Conservation (phyloP, 2,113 vertebrate species). For the Periophthalmodon schlosseri region DNA sequence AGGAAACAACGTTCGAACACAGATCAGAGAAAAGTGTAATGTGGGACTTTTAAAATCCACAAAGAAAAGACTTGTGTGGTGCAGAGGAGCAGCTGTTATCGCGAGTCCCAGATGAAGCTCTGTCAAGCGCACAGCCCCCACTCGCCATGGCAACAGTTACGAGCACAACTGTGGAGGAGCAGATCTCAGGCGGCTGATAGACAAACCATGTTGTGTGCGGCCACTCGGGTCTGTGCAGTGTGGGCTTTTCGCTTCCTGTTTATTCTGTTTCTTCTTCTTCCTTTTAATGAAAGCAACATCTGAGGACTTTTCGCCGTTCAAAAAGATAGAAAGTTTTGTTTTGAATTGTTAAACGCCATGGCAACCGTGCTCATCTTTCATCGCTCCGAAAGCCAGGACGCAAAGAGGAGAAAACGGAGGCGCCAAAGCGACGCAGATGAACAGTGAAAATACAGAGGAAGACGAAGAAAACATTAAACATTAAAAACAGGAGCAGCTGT, state of each 20-base stretch:
- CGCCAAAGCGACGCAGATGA: too few species aligned
- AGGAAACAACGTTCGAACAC: too few species aligned
- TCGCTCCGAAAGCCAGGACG: background rate
- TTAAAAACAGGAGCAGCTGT: too few species aligned
- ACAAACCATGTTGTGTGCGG: slow-evolving; percentile 9
- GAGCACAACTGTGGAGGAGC: slow-evolving; percentile 55
- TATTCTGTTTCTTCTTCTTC: too few species aligned
- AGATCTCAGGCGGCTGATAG: slow-evolving; percentile 32
- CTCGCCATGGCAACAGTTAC: slow-evolving; percentile 17
- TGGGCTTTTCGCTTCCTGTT: too few species aligned
- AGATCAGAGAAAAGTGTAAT: too few species aligned
- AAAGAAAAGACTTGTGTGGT: slow-evolving; percentile 21
- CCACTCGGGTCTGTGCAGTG: slow-evolving; percentile 3
- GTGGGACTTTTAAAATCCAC: slow-evolving; percentile 34
- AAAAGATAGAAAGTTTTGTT: too few species aligned
- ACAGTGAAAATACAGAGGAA: too few species aligned
- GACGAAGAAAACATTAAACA: too few species aligned
- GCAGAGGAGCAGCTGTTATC: slow-evolving; percentile 55
- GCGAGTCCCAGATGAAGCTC: slow-evolving; percentile 53
- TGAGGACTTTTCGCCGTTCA: too few species aligned
- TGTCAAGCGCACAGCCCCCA: slow-evolving; percentile 51
- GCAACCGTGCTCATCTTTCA: background rate
- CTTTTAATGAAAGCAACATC: background rate
- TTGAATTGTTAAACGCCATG: too few species aligned
- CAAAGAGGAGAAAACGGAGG: too few species aligned